phyloP scores from a whole-genome alignment of 2,888 invertebrate species.

The Apodemia hepburni region DNA sequence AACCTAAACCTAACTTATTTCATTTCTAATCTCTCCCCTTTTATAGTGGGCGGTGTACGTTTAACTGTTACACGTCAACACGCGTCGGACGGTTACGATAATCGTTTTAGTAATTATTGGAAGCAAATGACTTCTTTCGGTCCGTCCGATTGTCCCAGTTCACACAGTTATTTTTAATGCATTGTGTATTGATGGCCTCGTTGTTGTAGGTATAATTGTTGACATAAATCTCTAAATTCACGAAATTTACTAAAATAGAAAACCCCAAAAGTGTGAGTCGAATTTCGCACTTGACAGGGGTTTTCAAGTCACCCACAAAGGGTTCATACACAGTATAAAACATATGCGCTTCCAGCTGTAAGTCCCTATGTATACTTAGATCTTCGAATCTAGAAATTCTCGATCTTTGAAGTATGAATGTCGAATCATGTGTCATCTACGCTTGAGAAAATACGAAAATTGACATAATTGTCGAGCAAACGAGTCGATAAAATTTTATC shows the following conservation, averaged over 20 bases:
- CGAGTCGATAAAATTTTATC: no score
- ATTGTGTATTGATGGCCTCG: constrained; percentile 8
- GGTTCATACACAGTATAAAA: no score
- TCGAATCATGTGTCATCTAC: no score
- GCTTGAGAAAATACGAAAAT: no score
- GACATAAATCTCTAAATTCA: not conserved
- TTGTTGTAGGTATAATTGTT: not conserved
- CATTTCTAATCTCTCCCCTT: constrained; percentile 42
- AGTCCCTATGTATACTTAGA: no score
- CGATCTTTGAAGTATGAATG: no score
- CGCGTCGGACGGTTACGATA: constrained; percentile 56
- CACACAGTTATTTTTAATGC: constrained; percentile 41
- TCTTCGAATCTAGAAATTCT: no score
- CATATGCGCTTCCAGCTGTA: no score
- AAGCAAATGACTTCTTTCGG: constrained; percentile 58
- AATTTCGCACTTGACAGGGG: no score
- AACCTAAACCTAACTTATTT: constrained; percentile 63
- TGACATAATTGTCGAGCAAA: no score
- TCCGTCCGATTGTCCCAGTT: constrained; percentile 45
- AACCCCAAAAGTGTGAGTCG: no score
- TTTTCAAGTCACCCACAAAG: no score
- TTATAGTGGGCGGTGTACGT: constrained; percentile 50
- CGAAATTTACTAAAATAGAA: not conserved
- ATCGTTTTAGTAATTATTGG: constrained; percentile 66
- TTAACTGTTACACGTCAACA: constrained; percentile 62